Base-by-base conservation (phyloP, 2,113 vertebrate genomes). In the Parus major region DNA sequence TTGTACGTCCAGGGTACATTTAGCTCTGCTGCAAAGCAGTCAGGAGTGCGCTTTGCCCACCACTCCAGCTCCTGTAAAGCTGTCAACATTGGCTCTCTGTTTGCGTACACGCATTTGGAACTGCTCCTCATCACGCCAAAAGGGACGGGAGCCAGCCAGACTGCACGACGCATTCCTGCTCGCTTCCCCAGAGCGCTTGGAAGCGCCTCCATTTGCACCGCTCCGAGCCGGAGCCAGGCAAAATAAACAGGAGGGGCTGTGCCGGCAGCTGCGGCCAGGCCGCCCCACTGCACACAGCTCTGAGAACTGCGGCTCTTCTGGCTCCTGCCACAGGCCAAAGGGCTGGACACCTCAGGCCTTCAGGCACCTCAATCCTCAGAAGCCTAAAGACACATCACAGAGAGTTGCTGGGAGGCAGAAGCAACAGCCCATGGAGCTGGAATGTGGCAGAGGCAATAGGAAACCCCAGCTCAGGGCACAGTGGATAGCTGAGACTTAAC, bases 141-240 rank as follows among this genome's bases (percentile, higher is more conserved):
- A 95, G 93, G 93, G 88, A 24, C 3, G 4, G 68, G 76, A 93
- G 93, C 94, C 94, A 93, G 91, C 65, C 95, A 88, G 96, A 73
- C 93, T 90, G 82, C 95, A 55, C 16, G 8, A 90, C 7, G 4
- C 60, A 85, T 91, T 91, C 86, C 86, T 76, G 77, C 84, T 92
- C 6, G 7, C 78, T 80, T 95, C 89, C 91, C 91, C 89, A 86
- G 89, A 82, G 86, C 3, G 9, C 72, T 7, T 81, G 88, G 91
- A 84, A 88, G 65, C 8, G 20, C 78, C 90, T 65, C 46, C 84
- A 7, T 52, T 57, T 33, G 79, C 44, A 29, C 41, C 6, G 25
- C 95, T 53, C 76, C 5, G 7, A 49, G 69, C 5, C 2, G 31
- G 53, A 93, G 90, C 78, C 11, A 65, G 91, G 78, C 95, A 72